Evolutionary conservation across 2,888 invertebrate species (phyloP).

Genomic region (Pristionchus fissidentatus): DNA sequence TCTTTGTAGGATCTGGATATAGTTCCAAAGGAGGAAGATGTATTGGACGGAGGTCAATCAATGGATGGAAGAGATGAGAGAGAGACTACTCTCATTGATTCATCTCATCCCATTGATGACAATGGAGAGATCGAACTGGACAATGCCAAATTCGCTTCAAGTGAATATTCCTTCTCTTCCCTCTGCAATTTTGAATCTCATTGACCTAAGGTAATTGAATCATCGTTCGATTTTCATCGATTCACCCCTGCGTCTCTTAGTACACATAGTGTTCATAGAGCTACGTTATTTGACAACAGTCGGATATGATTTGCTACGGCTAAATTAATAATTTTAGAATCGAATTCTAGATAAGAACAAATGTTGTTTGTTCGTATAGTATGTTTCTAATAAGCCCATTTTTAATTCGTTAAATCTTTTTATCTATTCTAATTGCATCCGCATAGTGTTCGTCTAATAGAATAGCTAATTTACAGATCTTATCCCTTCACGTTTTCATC

Average conservation of each 20-base stretch:
- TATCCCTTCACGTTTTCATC: not conserved
- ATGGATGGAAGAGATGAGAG: no score
- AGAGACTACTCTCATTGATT: no score
- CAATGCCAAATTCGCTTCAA: not conserved
- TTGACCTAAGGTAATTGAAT: not conserved
- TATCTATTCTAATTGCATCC: not conserved
- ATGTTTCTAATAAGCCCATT: not conserved
- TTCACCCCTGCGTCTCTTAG: not conserved
- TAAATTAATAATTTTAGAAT: no score
- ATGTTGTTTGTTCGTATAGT: not conserved
- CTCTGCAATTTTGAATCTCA: not conserved
- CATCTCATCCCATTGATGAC: no score
- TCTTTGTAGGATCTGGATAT: not conserved
- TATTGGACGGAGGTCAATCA: not conserved
- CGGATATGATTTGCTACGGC: no score
- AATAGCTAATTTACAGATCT: not conserved
- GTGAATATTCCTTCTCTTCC: constrained; percentile 6
- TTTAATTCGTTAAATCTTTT: not conserved
- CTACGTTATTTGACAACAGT: no score
- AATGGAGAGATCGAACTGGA: not conserved
- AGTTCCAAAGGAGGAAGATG: not conserved
- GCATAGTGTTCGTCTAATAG: not conserved
- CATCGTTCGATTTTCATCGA: not conserved
- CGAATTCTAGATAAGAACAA: no score
- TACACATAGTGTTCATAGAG: constrained; percentile 1